phyloP scores from a whole-genome alignment of 37 sponge, comb jelly and placozoan genomes.

The Oopsacas minuta region DNA sequence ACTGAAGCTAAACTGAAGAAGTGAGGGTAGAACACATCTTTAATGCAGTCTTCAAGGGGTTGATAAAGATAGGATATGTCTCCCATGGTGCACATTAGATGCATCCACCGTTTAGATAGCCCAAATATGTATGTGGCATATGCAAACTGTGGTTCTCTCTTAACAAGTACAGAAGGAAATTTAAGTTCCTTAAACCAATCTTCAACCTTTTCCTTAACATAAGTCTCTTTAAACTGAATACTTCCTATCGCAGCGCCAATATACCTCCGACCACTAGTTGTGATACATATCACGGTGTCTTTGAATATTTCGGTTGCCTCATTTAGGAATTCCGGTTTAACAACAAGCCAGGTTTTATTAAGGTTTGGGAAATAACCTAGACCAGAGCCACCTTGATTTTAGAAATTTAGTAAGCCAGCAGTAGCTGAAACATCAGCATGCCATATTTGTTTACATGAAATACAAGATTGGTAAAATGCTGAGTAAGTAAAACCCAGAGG shows the following conservation, averaged over 20 bases:
- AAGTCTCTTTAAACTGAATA: conserved; percentile 19
- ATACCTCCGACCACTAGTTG: conserved; percentile 34
- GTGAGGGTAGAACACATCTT: background rate
- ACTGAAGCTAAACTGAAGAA: too few relatives aligned
- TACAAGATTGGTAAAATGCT: conserved; percentile 18
- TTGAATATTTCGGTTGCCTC: conserved; percentile 24
- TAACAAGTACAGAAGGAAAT: conserved; percentile 25
- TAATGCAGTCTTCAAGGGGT: conserved; percentile 22
- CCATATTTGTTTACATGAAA: conserved; percentile 26
- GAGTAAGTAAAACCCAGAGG: conserved; percentile 17
- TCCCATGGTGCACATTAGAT: background rate
- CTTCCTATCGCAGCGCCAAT: conserved; percentile 36
- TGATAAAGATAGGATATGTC: conserved; percentile 6
- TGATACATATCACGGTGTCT: conserved; percentile 28
- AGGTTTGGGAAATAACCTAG: conserved; percentile 42
- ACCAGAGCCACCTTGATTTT: too few relatives aligned
- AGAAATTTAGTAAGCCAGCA: conserved; percentile 20
- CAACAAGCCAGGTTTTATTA: conserved; percentile 33
- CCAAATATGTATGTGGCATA: conserved; percentile 21
- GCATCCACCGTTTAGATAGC: background rate
- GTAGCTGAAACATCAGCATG: conserved; percentile 43
- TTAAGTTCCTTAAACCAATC: conserved; percentile 22
- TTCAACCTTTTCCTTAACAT: conserved; percentile 24
- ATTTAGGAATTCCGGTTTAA: conserved; percentile 27
- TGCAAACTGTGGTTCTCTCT: conserved; percentile 30